A percentile compares a stretch with the other conserved stretches of the same genome.
Conservation (phyloP, 2,113 vertebrate species). For the Progne subis region DNA sequence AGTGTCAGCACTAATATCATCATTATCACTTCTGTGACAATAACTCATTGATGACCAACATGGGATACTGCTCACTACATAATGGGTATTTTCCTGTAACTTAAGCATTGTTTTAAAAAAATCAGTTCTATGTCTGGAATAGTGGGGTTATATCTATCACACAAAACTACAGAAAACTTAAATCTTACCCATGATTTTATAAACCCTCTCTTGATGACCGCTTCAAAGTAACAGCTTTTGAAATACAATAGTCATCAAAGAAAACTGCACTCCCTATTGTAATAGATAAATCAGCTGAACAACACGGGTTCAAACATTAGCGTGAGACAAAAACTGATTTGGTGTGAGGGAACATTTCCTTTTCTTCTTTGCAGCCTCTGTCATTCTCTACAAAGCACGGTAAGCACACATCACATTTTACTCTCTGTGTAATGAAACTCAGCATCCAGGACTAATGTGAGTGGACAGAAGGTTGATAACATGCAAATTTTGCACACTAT, state of each 20-base stretch:
- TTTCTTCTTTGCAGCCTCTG: neutral
- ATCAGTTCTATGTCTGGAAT: neutral
- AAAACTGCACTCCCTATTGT: neutral
- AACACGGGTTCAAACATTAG: neutral
- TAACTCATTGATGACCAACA: neutral
- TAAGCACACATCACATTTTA: neutral
- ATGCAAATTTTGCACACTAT: neutral
- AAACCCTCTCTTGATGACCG: accelerated
- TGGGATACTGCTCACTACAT: neutral
- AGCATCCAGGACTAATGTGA: neutral
- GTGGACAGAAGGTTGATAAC: neutral
- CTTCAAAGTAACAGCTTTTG: neutral
- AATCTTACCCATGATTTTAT: neutral
- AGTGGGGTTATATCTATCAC: neutral
- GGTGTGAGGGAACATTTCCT: neutral
- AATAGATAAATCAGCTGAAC: neutral
- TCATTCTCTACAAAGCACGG: neutral
- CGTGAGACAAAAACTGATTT: neutral
- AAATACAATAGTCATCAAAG: neutral
- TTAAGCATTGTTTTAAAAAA: neutral
- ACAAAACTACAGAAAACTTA: neutral
- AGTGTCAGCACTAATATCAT: neutral
- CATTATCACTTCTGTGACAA: neutral
- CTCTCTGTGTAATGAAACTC: neutral
- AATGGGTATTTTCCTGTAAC: neutral